A percentile compares a stretch with the other conserved stretches of the same genome.
Evolutionary conservation across 2,888 invertebrate species (phyloP).

Genomic region (Trisateles emortualis): DNA sequence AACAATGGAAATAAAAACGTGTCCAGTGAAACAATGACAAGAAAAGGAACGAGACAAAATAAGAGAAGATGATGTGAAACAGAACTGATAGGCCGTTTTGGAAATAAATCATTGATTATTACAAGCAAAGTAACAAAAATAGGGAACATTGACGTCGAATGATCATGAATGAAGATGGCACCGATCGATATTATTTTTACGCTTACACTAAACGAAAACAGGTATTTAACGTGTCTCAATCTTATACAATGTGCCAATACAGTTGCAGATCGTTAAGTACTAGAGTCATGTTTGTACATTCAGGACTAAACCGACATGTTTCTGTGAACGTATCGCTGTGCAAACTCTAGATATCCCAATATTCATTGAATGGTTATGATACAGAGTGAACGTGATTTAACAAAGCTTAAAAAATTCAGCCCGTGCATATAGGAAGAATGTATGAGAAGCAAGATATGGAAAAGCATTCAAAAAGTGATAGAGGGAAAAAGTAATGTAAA

Average conservation of each 20-base stretch:
- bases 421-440: constrained; percentile 84
- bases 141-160: constrained; percentile 71
- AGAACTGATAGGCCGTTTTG: constrained; percentile 87
- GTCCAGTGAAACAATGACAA: constrained; percentile 76
- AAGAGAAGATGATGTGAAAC: constrained; percentile 77
- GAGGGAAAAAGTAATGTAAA: constrained; percentile 72
- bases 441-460: constrained; percentile 84
- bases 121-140: constrained; percentile 80
- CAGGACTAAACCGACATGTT: constrained; percentile 67
- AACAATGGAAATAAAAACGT: constrained; percentile 62
- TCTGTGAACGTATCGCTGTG: constrained; percentile 78
- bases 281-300: constrained; percentile 57
- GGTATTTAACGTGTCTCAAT: constrained; percentile 62
- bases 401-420: constrained; percentile 82
- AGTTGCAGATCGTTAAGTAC: constrained; percentile 51
- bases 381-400: constrained; percentile 81
- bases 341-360: constrained; percentile 74
- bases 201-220: constrained; percentile 62
- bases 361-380: constrained; percentile 74
- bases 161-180: constrained; percentile 76
- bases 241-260: constrained; percentile 72
- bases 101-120: constrained; percentile 78
- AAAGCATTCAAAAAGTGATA: constrained; percentile 83
- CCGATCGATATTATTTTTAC: constrained; percentile 55
- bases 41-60: constrained; percentile 73